Conservation (phyloP, 2,888 invertebrate species). For the Elegia similella region DNA sequence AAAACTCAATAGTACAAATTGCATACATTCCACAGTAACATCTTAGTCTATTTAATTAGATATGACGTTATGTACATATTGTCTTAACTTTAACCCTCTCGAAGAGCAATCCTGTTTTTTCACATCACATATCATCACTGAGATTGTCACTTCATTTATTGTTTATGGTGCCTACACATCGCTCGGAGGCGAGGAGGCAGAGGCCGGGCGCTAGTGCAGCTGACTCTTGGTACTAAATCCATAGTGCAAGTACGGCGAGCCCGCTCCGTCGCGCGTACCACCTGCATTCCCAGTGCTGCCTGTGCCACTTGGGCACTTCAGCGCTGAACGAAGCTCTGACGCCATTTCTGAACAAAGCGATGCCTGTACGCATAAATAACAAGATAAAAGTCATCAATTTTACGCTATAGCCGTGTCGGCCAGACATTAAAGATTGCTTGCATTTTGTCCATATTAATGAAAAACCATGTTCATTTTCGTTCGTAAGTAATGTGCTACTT, state of each 20-base stretch:
- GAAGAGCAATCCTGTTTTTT: not conserved
- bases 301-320: slow-evolving; percentile 84
- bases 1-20: slow-evolving; percentile 17
- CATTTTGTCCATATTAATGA: not conserved
- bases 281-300: slow-evolving; percentile 56
- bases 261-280: slow-evolving; percentile 73
- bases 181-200: slow-evolving; percentile 71
- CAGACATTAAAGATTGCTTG: not conserved
- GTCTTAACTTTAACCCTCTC: slow-evolving; percentile 27
- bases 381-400: slow-evolving; percentile 1
- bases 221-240: slow-evolving; percentile 82
- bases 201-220: slow-evolving; percentile 72
- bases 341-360: slow-evolving; percentile 88
- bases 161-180: slow-evolving; percentile 61
- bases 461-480: not conserved
- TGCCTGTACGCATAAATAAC: slow-evolving; percentile 68
- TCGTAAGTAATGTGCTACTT: no score
- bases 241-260: slow-evolving; percentile 84
- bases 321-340: slow-evolving; percentile 85
- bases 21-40: slow-evolving; percentile 30
- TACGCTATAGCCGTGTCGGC: not conserved
- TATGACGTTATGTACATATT: slow-evolving; percentile 44
- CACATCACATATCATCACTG: slow-evolving; percentile 6
- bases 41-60: slow-evolving; percentile 32
- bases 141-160: not conserved